Conservation (phyloP, 1,140 invertebrate genomes). For the Triops cancriformis region DNA sequence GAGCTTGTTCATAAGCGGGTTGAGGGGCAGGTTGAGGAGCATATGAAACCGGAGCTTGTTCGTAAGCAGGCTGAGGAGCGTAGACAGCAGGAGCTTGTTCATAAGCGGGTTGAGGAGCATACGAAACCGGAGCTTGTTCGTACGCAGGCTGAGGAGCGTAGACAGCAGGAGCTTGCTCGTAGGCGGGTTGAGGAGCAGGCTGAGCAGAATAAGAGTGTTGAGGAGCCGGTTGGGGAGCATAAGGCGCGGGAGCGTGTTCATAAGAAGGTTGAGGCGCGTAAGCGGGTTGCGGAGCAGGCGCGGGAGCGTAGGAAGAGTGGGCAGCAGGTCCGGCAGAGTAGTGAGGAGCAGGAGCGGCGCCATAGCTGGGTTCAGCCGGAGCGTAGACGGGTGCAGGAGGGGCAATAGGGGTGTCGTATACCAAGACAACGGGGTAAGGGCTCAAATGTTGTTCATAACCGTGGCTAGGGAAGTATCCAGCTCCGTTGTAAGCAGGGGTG, state of each 20-base stretch:
- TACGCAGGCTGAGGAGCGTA: slow-evolving; percentile 18
- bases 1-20: background rate
- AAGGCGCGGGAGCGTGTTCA: background rate
- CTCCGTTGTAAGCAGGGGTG: slow-evolving; percentile 13
- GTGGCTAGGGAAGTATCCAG: slow-evolving; percentile 26
- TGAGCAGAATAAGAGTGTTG: background rate
- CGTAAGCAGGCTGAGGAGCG: slow-evolving; percentile 15
- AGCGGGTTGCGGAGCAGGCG: background rate
- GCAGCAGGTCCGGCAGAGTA: slow-evolving; percentile 10
- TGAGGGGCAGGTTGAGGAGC: background rate
- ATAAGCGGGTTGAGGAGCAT: slow-evolving; percentile 15
- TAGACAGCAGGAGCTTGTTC: background rate
- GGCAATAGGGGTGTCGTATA: slow-evolving; percentile 19
- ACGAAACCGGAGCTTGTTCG: background rate
- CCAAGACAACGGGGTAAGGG: slow-evolving; percentile 26
- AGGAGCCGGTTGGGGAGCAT: background rate
- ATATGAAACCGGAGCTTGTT: background rate
- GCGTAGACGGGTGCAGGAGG: slow-evolving; percentile 9
- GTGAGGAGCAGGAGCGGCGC: background rate
- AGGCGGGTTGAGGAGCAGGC: background rate
- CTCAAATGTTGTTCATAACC: slow-evolving; percentile 25
- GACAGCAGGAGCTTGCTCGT: background rate
- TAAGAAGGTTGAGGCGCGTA: background rate
- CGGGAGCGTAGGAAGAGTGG: background rate
- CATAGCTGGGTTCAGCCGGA: slow-evolving; percentile 15